Evolutionary conservation across 1,140 invertebrate genomes (phyloP).

Genomic region (Bilobella aurantiaca): DNA sequence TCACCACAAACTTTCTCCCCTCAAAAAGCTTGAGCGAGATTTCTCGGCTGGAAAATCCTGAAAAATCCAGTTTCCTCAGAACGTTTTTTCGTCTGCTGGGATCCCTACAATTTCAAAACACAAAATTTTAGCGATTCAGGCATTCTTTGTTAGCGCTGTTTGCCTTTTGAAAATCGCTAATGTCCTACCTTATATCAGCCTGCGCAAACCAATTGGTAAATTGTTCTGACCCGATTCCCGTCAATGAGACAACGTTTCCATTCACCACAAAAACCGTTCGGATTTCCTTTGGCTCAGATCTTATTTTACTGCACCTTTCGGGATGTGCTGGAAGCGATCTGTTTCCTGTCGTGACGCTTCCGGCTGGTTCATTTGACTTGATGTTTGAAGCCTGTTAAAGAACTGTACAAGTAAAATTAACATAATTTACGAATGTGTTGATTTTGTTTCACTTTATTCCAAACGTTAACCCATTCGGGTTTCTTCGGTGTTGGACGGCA

Average conservation of each 20-base stretch:
- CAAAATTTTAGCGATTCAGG: background rate
- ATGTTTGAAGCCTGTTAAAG: too few species aligned
- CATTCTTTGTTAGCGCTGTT: background rate
- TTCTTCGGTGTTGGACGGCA: background rate
- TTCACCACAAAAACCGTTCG: slow-evolving; percentile 20
- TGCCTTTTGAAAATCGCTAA: slow-evolving; percentile 2
- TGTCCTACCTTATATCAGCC: too few species aligned
- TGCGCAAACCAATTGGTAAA: slow-evolving; percentile 29
- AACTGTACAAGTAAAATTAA: too few species aligned
- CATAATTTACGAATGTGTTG: background rate
- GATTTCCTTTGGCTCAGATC: too few species aligned
- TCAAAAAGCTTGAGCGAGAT: slow-evolving; percentile 21
- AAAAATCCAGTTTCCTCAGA: slow-evolving; percentile 17
- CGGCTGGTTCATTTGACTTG: background rate
- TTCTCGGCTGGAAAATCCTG: slow-evolving; percentile 19
- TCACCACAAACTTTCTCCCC: slow-evolving; percentile 22
- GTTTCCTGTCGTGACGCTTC: background rate
- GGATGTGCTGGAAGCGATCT: background rate
- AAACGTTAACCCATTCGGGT: background rate
- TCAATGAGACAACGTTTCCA: slow-evolving; percentile 15
- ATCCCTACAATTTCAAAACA: background rate
- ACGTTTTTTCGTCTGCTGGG: slow-evolving; percentile 1
- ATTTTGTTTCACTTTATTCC: background rate
- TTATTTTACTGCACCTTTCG: background rate
- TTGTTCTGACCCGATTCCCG: slow-evolving; percentile 18